Evolutionary conservation across 2,113 vertebrate genomes (phyloP).

Genomic region (Aspiorhynchus laticeps): DNA sequence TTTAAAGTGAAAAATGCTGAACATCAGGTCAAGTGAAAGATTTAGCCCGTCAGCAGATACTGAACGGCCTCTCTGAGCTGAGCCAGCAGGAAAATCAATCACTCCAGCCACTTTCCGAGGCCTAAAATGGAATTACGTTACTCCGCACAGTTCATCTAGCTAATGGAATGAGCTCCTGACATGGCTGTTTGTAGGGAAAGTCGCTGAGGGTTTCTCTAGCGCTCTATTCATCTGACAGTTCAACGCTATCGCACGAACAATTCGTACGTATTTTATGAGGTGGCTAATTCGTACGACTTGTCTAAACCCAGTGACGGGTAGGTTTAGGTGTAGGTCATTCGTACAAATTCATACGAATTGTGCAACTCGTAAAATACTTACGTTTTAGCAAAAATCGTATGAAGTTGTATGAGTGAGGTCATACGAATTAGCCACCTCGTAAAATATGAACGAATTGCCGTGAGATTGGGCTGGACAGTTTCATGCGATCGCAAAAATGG

Average conservation of each 20-base stretch:
- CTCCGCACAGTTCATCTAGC: conserved; percentile 19
- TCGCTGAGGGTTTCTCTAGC: not conserved
- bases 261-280: no score
- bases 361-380: no score
- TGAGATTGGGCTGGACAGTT: not conserved
- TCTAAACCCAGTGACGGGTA: no score
- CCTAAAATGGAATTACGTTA: conserved; percentile 10
- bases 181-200: not conserved
- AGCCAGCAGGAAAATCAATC: conserved; percentile 39
- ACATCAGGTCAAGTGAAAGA: not conserved
- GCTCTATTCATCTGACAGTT: not conserved
- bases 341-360: no score
- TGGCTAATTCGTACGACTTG: no score
- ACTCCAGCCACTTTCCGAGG: not conserved
- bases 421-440: no score
- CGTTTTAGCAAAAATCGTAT: no score
- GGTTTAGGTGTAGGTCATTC: no score
- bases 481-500: not conserved
- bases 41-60: not conserved
- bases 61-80: not conserved
- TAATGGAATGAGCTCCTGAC: conserved; percentile 46
- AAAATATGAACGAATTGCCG: no score
- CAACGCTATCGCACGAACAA: no score
- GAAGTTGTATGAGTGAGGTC: no score
- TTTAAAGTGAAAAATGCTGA: conserved; percentile 26